phyloP scores from a whole-genome alignment of 30 jellyfish, hydroid and myxozoan species.

The Cassiopea xamachana region DNA sequence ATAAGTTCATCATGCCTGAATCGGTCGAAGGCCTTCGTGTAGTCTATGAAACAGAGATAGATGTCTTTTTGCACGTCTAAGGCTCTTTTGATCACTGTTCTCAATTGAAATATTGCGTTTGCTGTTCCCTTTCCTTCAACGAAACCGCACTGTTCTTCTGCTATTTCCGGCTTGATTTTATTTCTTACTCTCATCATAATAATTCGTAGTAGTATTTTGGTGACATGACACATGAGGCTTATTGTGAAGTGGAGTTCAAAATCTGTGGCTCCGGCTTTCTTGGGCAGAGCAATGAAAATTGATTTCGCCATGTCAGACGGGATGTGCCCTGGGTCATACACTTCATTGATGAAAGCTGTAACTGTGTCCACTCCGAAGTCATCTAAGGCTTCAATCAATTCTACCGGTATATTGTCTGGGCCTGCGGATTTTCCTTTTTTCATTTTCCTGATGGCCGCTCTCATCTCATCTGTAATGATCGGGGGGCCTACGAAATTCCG shows the following conservation, averaged over 20 bases:
- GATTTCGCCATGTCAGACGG: constrained; percentile 18
- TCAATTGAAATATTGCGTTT: neutral
- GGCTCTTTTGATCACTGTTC: neutral
- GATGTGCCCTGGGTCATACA: constrained; percentile 23
- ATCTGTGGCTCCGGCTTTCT: constrained; percentile 19
- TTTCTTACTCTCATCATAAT: constrained; percentile 5
- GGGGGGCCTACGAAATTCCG: neutral
- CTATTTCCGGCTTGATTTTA: constrained; percentile 12
- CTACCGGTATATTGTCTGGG: constrained; percentile 9
- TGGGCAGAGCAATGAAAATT: constrained; percentile 35
- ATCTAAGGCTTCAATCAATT: constrained; percentile 10
- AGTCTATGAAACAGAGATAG: constrained; percentile 21
- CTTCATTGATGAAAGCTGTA: neutral
- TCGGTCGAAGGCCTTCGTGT: constrained; percentile 26
- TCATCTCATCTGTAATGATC: neutral
- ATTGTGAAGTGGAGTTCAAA: constrained; percentile 34
- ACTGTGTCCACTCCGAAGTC: constrained; percentile 15
- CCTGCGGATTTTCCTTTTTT: constrained; percentile 12
- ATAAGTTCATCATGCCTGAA: neutral
- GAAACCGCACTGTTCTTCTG: constrained; percentile 33
- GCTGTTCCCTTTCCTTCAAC: constrained; percentile 12
- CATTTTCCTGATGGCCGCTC: neutral
- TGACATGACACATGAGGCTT: constrained; percentile 44
- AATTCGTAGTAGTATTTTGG: constrained; percentile 1
- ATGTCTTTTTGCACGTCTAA: constrained; percentile 11